A percentile compares a stretch with the other conserved stretches of the same genome.
Evolutionary conservation across 2,113 vertebrate genomes (phyloP).

Genomic region (Onychostruthus taczanowskii): DNA sequence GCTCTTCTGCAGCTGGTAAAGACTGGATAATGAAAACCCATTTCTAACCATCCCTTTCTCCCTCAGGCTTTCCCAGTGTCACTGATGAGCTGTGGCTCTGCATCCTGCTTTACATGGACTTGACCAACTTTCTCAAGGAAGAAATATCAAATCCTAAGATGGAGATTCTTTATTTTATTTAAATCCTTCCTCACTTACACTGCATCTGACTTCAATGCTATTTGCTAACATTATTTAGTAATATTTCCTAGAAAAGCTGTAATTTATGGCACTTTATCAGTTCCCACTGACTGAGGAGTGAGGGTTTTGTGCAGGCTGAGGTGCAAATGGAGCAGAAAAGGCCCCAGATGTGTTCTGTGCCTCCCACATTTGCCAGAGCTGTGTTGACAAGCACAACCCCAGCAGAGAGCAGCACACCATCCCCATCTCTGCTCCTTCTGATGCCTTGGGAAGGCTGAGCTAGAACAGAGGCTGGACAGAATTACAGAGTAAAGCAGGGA

Average conservation of each 20-base stretch:
- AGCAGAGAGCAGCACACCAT: not conserved
- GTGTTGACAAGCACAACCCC: not conserved
- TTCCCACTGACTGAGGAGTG: not conserved
- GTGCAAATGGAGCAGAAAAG: not conserved
- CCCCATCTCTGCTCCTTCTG: not conserved
- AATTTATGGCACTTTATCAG: not conserved
- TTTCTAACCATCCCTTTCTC: not conserved
- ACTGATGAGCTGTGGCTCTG: not conserved
- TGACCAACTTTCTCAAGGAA: not conserved
- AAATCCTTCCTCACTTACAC: not conserved
- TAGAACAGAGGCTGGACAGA: not conserved
- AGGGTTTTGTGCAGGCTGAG: not conserved
- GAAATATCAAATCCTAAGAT: not conserved
- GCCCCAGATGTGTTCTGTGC: fast-evolving
- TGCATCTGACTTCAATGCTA: not conserved
- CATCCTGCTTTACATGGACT: not conserved
- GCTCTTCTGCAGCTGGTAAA: not conserved
- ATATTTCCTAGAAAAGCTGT: fast-evolving
- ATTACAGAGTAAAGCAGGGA: not conserved
- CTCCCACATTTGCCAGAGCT: fast-evolving
- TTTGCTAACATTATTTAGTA: not conserved
- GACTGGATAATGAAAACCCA: not conserved
- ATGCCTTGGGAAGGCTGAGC: not conserved
- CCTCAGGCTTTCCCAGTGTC: not conserved
- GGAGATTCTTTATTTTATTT: not conserved